A percentile compares a stretch with the other conserved stretches of the same genome.
Evolutionary conservation across 2,113 vertebrate genomes (phyloP).

Genomic region (Semicossyphus pulcher): DNA sequence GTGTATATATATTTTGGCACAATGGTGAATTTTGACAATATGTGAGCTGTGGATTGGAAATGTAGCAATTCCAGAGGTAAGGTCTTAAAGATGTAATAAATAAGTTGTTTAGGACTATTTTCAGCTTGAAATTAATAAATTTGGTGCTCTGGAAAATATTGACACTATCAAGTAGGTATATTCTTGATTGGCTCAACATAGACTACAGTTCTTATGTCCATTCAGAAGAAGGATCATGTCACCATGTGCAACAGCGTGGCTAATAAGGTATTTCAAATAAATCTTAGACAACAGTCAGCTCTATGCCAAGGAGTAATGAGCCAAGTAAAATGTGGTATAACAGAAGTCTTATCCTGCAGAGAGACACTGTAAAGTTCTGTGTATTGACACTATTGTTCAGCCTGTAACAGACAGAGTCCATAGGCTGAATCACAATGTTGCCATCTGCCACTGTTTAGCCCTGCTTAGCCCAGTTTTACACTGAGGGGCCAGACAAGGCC

Average conservation of each 20-base stretch:
- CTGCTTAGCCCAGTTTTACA: slow-evolving; percentile 71
- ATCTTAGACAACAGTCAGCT: background rate
- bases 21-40: background rate
- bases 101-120: background rate
- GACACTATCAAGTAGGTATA: background rate
- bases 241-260: too few relatives aligned
- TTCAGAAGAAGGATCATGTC: background rate
- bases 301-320: background rate
- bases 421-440: slow-evolving; percentile 38
- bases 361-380: background rate
- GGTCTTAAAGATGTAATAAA: too few relatives aligned
- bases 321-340: background rate
- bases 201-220: background rate
- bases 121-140: background rate
- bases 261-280: too few relatives aligned
- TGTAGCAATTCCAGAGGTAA: too few relatives aligned
- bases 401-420: slow-evolving; percentile 5
- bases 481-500: slow-evolving; percentile 1
- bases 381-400: background rate
- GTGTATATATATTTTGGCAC: background rate
- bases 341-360: background rate
- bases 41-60: too few relatives aligned
- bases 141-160: background rate
- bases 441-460: slow-evolving; percentile 70
- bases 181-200: background rate